phyloP scores from a whole-genome alignment of 2,797 vertebrate species.

The Rhabdophis nuchalis region DNA sequence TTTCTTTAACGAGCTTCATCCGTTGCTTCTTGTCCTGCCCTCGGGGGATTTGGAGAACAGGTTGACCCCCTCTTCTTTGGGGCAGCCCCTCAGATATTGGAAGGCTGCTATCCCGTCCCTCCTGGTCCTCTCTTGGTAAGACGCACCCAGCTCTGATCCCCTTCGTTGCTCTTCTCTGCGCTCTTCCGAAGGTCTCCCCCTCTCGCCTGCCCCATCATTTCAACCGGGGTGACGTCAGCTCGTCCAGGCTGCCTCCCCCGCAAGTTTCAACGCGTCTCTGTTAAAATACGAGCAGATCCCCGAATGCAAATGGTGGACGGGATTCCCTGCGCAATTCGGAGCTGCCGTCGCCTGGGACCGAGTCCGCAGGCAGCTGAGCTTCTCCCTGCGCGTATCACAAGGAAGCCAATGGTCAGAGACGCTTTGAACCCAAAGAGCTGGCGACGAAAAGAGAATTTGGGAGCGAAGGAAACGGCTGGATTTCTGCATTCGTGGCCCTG shows the following conservation, averaged over 20 bases:
- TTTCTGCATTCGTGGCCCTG: not conserved
- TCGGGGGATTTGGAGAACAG: not conserved
- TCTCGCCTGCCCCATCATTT: not conserved
- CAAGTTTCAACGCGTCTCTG: not conserved
- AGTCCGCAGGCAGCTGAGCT: not conserved
- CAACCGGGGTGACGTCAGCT: not conserved
- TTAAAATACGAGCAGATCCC: not conserved
- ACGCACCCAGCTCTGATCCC: not conserved
- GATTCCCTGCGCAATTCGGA: not conserved
- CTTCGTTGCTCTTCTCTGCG: not conserved
- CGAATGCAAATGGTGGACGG: not conserved
- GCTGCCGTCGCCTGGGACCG: fast-evolving
- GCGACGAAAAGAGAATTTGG: not conserved
- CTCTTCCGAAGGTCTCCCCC: not conserved
- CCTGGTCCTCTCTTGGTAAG: not conserved
- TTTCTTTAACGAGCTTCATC: not conserved
- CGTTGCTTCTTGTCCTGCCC: not conserved
- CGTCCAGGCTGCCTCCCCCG: not conserved
- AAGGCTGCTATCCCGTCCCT: not conserved
- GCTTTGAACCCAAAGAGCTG: not conserved
- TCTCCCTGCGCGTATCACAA: not conserved
- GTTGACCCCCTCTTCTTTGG: not conserved
- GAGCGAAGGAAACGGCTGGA: not conserved
- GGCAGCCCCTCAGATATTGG: not conserved
- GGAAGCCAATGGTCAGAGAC: not conserved